Evolutionary conservation across 1,140 invertebrate species (phyloP).

Genomic region (Cryptotermes secundus): DNA sequence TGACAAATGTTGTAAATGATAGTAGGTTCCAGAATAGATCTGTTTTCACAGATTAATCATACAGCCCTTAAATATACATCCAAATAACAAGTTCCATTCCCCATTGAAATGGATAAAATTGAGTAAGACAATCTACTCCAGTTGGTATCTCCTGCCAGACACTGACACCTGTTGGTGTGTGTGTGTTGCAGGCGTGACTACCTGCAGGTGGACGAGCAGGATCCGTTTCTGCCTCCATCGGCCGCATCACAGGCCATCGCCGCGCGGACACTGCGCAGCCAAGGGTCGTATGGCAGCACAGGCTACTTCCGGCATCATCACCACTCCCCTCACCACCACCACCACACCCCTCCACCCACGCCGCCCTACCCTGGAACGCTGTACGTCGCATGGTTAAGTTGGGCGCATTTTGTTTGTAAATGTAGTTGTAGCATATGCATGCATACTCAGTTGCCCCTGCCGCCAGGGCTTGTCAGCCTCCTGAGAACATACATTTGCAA

Average conservation of each 20-base stretch:
- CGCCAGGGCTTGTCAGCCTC: not conserved
- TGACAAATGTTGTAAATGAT: no score
- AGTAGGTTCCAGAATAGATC: no score
- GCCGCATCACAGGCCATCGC: slow-evolving; percentile 63
- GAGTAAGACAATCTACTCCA: not conserved
- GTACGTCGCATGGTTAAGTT: slow-evolving; percentile 38
- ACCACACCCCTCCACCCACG: slow-evolving; percentile 50
- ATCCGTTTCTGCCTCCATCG: slow-evolving; percentile 66
- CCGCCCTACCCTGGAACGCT: slow-evolving; percentile 45
- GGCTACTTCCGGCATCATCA: slow-evolving; percentile 51
- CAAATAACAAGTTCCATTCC: no score
- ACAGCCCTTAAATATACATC: no score
- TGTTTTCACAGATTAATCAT: no score
- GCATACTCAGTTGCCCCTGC: not conserved
- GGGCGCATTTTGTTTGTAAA: not conserved
- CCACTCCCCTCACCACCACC: slow-evolving; percentile 47
- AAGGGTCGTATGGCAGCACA: slow-evolving; percentile 62
- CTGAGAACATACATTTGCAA: no score
- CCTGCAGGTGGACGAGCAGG: slow-evolving; percentile 70
- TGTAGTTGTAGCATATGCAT: not conserved
- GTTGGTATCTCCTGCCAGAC: slow-evolving; percentile 8
- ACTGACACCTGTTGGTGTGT: slow-evolving; percentile 24
- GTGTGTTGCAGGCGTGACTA: slow-evolving; percentile 65
- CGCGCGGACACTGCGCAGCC: slow-evolving; percentile 61
- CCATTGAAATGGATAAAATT: not conserved